A percentile compares a stretch with the other conserved stretches of the same genome.
These are phyloP conservation scores for Forbesichthys agassizii DNA, from an alignment of 2,113 vertebrate species.

Conservation along the genomic window DNA sequence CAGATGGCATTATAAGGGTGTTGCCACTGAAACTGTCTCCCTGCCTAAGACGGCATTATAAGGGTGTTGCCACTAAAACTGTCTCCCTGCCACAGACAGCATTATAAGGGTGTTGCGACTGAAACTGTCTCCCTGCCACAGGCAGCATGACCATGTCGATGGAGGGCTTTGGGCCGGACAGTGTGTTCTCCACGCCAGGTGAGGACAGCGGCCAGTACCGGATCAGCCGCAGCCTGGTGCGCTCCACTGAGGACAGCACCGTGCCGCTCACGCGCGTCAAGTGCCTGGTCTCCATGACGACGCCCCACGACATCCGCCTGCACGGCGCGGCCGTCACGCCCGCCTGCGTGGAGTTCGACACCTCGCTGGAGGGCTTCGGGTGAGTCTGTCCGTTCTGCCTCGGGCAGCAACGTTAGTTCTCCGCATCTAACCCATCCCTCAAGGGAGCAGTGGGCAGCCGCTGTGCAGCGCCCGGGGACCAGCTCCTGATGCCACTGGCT, in stretches of 20 bases:
- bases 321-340: conserved; percentile 93
- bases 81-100: too few species aligned
- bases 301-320: conserved; percentile 95
- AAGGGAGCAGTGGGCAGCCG: too few species aligned
- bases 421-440: too few species aligned
- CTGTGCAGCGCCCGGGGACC: too few species aligned
- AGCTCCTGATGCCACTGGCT: too few species aligned
- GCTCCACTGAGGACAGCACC: conserved; percentile 94
- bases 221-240: conserved; percentile 94
- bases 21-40: not conserved
- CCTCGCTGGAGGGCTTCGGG: conserved; percentile 93
- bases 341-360: conserved; percentile 96
- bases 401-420: too few species aligned
- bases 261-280: conserved; percentile 97
- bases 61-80: too few species aligned
- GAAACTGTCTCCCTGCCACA: conserved; percentile 48
- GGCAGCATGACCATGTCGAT: conserved; percentile 89
- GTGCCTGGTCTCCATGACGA: conserved; percentile 99
- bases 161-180: conserved; percentile 92
- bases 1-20: too few species aligned
- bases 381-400: not conserved
- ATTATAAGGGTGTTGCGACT: not conserved
- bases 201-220: conserved; percentile 93
- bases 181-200: conserved; percentile 85
- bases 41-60: conserved; percentile 80